A percentile compares a stretch with the other conserved stretches of the same genome.
These are phyloP conservation scores for Montipora cactus DNA, from an alignment of 64 coral and sea anemone species.

Conservation along the genomic window DNA sequence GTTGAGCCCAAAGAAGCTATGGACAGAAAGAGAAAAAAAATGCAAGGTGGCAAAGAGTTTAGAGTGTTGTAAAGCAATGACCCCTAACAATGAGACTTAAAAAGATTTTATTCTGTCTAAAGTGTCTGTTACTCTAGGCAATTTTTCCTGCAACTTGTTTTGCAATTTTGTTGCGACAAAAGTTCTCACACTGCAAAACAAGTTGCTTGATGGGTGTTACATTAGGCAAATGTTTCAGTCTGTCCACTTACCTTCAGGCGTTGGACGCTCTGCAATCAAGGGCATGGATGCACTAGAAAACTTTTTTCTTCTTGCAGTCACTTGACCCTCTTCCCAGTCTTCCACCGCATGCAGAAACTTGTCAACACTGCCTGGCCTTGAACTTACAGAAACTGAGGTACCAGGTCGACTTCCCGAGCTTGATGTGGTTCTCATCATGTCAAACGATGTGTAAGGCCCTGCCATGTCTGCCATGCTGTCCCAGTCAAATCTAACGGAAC, in stretches of 20 bases:
- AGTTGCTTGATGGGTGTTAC: background rate
- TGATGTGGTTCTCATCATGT: constrained; percentile 75
- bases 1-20: constrained; percentile 68
- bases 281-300: constrained; percentile 55
- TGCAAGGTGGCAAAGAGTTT: no score
- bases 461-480: constrained; percentile 72
- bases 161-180: no score
- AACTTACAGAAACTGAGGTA: constrained; percentile 39
- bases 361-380: constrained; percentile 79
- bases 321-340: constrained; percentile 74
- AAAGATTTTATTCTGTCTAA: no score
- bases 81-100: no score
- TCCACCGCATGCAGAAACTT: constrained; percentile 80
- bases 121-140: no score
- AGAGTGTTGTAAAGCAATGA: no score
- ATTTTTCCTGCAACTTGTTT: no score
- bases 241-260: constrained; percentile 51
- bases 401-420: constrained; percentile 74
- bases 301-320: background rate
- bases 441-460: constrained; percentile 67
- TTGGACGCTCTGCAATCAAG: constrained; percentile 39
- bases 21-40: background rate
- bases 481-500: constrained; percentile 60
- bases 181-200: no score
- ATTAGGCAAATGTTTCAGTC: background rate